Evolutionary conservation across 2,113 vertebrate species (phyloP).

Genomic region (Eolophus roseicapilla): DNA sequence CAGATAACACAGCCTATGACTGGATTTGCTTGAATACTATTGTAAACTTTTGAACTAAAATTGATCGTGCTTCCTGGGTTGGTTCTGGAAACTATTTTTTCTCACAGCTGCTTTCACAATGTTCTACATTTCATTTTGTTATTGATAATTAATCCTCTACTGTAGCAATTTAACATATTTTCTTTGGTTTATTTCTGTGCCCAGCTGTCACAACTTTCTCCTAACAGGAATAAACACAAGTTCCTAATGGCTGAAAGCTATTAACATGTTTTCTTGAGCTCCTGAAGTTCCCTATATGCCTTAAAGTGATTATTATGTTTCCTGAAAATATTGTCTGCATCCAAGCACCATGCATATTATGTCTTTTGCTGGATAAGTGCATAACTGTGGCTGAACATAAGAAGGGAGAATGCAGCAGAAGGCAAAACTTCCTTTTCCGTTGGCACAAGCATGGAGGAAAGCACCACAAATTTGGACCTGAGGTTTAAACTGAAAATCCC

Average conservation of each 20-base stretch:
- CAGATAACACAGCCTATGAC: not conserved
- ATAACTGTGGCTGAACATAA: not conserved
- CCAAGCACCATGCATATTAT: not conserved
- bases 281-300: not conserved
- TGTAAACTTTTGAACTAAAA: not conserved
- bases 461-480: not conserved
- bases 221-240: not conserved
- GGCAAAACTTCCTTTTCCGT: not conserved
- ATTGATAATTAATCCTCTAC: not conserved
- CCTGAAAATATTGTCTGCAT: not conserved
- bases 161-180: not conserved
- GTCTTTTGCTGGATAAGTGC: not conserved
- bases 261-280: not conserved
- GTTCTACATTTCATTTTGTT: not conserved
- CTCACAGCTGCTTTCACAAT: not conserved
- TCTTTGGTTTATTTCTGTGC: not conserved
- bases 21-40: not conserved
- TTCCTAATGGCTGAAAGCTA: not conserved
- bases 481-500: not conserved
- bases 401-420: not conserved
- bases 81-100: not conserved
- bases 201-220: not conserved
- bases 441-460: not conserved
- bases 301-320: not conserved
- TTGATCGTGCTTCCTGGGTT: not conserved